phyloP scores from a whole-genome alignment of 2,113 vertebrate genomes.

The Ctenomys sociabilis region DNA sequence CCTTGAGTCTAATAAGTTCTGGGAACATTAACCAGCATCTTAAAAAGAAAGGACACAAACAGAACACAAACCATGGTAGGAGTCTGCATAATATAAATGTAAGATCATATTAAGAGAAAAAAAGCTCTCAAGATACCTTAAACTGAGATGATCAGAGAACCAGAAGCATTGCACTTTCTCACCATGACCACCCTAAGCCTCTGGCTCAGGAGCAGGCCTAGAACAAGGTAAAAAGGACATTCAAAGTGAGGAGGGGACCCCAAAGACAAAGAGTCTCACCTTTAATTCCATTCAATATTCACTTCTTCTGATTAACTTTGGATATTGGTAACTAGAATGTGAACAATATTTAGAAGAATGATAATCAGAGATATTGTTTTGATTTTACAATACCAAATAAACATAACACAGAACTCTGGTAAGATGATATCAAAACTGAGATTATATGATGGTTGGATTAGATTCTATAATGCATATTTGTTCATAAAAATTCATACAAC shows the following conservation, averaged over 20 bases:
- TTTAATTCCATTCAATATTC: slow-evolving; percentile 11
- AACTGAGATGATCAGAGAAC: not conserved
- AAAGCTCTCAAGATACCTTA: not conserved
- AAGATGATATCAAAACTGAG: not conserved
- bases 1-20: not conserved
- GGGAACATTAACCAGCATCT: not conserved
- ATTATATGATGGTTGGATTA: not conserved
- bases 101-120: not conserved
- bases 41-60: not conserved
- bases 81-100: not conserved
- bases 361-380: not conserved
- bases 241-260: not conserved
- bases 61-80: not conserved
- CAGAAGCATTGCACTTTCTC: not conserved
- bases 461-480: not conserved
- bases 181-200: not conserved
- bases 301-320: not conserved
- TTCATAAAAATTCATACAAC: slow-evolving; percentile 53
- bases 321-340: not conserved
- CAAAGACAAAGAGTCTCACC: not conserved
- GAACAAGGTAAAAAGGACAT: fast-evolving
- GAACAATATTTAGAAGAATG: not conserved
- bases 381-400: not conserved
- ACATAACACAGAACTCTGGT: not conserved
- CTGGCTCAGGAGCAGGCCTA: not conserved